phyloP scores from a whole-genome alignment of 2,113 vertebrate species.

The Motacilla alba region DNA sequence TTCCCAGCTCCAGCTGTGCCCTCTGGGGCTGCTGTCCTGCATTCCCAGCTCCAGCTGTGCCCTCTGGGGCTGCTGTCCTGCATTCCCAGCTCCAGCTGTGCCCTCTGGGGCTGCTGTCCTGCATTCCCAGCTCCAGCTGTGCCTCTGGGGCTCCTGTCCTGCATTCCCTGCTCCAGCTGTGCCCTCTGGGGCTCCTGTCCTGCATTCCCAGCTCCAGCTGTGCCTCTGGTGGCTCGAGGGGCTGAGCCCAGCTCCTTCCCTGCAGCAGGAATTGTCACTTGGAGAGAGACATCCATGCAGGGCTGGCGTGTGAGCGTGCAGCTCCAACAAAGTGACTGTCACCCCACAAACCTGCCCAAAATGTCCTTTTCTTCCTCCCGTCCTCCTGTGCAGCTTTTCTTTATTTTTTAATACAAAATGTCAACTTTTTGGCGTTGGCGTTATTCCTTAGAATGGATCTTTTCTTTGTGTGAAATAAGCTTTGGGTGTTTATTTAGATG shows the following conservation, averaged over 20 bases:
- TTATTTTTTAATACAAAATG: slow-evolving; percentile 48
- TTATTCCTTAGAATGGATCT: slow-evolving; percentile 69
- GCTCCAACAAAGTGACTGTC: slow-evolving; percentile 69
- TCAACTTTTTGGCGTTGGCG: slow-evolving; percentile 68
- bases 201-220: background rate
- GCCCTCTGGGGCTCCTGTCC: too few relatives aligned
- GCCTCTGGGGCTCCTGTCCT: too few relatives aligned
- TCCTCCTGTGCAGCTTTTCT: slow-evolving; percentile 37
- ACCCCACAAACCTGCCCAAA: slow-evolving; percentile 55
- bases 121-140: too few relatives aligned
- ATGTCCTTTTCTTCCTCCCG: slow-evolving; percentile 52
- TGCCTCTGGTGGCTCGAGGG: background rate
- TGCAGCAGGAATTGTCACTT: background rate
- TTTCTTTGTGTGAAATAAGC: slow-evolving; percentile 75
- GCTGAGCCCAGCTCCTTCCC: background rate
- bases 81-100: too few relatives aligned
- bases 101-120: too few relatives aligned
- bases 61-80: too few relatives aligned
- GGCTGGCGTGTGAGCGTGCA: background rate
- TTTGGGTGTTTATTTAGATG: slow-evolving; percentile 81
- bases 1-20: too few relatives aligned
- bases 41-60: too few relatives aligned
- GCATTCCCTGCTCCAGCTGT: too few relatives aligned
- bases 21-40: too few relatives aligned
- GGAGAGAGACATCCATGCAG: slow-evolving; percentile 67